Conservation (phyloP, 2,888 invertebrate species). For the Exocentrus adspersus region DNA sequence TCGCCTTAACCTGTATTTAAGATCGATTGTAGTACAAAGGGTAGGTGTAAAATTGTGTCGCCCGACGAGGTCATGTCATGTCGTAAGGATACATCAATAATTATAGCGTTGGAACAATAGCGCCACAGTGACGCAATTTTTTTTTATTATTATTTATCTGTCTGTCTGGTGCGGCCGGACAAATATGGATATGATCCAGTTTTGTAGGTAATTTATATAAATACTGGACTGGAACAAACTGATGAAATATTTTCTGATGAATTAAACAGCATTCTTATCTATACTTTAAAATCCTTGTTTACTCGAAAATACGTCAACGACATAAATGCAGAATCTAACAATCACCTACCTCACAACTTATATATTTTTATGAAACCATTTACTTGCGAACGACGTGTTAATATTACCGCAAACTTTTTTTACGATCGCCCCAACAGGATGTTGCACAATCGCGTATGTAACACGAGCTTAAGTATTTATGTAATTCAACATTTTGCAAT, state of each 20-base stretch:
- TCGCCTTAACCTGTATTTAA: conserved; percentile 10
- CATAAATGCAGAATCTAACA: background rate
- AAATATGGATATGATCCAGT: background rate
- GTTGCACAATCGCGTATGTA: conserved; percentile 14
- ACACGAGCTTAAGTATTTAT: conserved; percentile 6
- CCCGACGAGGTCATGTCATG: background rate
- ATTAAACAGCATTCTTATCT: too few relatives aligned
- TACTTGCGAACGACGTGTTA: background rate
- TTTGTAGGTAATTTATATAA: background rate
- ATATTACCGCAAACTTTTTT: conserved; percentile 15
- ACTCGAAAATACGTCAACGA: background rate
- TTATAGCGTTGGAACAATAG: background rate
- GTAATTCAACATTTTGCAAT: conserved; percentile 17
- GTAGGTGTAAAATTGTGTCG: conserved; percentile 19
- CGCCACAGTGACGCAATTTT: too few relatives aligned
- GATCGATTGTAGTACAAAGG: conserved; percentile 13
- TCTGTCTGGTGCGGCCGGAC: background rate
- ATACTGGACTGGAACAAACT: too few relatives aligned
- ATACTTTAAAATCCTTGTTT: too few relatives aligned
- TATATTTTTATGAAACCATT: background rate
- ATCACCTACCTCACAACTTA: background rate
- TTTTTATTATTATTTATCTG: background rate
- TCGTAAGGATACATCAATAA: conserved; percentile 15
- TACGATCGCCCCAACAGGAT: conserved; percentile 7
- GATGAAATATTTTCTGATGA: too few relatives aligned